Evolutionary conservation across 2,797 vertebrate species (phyloP), one percentile per base, ranked within the genome.

Genomic region (Enteromius unitaeniatus): DNA sequence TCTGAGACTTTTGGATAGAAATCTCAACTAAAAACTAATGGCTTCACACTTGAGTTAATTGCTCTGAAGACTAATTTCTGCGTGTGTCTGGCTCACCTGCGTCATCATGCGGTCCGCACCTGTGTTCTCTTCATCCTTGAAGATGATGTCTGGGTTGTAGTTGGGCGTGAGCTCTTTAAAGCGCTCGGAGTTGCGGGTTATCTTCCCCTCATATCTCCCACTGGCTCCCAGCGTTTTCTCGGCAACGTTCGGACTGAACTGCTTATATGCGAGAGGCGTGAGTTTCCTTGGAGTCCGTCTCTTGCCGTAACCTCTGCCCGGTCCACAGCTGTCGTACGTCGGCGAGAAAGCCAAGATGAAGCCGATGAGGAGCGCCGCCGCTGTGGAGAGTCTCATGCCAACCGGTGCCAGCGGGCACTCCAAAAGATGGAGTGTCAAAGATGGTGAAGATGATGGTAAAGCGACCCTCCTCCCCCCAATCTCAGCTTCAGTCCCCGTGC

Each of bases 101-200:
- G 96, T 97, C 97, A 98, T 97, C 89, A 97, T 95, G 85, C 96
- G 95, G 92, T 97, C 96, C 69, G 96, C 97, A 86, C 97, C 97
- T 81, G 96, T 97, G 93, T 97, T 98, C 95, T 99, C 97, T 93
- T 99, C 97, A 94, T 99, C 97, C 93, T 99, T 98, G 93, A 99
- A 99, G 94, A 98, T 97, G 95, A 99, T 98, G 95, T 98, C 97
- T 40, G 97, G 97, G 89, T 98, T 99, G 94, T 98, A 99, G 94
- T 99, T 98, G 21, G 97, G 96, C 81, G 95, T 97, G 87, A 98
- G 97, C 90, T 98, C 97, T 94, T 96, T 97, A 95, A 97, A 99
- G 92, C 97, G 96, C 90, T 98, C 97, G 0, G 97, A 97, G 94
- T 91, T 96, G 62, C 97, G 95, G 78, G 95, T 96, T 78, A 98